A percentile compares a stretch with the other conserved stretches of the same genome.
Evolutionary conservation across 2,113 vertebrate species (phyloP).

Genomic region (Apteryx mantelli): DNA sequence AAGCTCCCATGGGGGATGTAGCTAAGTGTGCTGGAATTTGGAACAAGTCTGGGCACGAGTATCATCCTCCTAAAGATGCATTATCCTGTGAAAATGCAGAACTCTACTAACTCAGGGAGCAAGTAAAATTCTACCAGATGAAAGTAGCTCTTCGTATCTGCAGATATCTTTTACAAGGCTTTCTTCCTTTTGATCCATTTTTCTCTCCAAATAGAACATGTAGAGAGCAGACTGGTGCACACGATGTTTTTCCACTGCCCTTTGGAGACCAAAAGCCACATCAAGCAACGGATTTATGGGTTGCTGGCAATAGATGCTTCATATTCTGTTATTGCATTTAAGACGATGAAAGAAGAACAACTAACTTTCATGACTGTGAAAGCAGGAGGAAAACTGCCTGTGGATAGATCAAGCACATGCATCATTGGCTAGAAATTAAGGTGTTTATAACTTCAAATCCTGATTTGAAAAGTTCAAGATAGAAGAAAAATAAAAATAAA

Average conservation of each 20-base stretch:
- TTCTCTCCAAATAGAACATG: slow-evolving; percentile 23
- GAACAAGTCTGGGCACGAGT: not conserved
- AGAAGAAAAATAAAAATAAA: slow-evolving; percentile 49
- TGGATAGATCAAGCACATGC: slow-evolving; percentile 36
- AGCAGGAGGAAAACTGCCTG: slow-evolving; percentile 48
- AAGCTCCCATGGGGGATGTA: not conserved
- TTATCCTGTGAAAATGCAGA: slow-evolving; percentile 15
- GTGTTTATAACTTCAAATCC: slow-evolving; percentile 45
- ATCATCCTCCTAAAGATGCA: not conserved
- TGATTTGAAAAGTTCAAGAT: slow-evolving; percentile 58
- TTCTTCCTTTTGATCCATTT: slow-evolving; percentile 63
- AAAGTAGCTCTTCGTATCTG: slow-evolving; percentile 22
- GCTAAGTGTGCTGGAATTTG: not conserved
- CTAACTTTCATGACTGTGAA: slow-evolving; percentile 54
- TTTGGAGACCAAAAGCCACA: slow-evolving; percentile 65
- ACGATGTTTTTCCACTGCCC: not conserved
- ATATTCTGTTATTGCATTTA: slow-evolving; percentile 59
- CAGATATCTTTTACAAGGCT: slow-evolving; percentile 29
- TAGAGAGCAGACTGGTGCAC: slow-evolving; percentile 20
- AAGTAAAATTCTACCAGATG: slow-evolving; percentile 20
- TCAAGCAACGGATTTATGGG: slow-evolving; percentile 63
- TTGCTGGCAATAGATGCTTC: slow-evolving; percentile 67
- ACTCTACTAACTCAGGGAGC: not conserved
- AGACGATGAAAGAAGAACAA: slow-evolving; percentile 65
- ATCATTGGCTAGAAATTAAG: slow-evolving; percentile 32